Conservation (phyloP, 2,888 invertebrate species). For the Pristionchus arcanus region DNA sequence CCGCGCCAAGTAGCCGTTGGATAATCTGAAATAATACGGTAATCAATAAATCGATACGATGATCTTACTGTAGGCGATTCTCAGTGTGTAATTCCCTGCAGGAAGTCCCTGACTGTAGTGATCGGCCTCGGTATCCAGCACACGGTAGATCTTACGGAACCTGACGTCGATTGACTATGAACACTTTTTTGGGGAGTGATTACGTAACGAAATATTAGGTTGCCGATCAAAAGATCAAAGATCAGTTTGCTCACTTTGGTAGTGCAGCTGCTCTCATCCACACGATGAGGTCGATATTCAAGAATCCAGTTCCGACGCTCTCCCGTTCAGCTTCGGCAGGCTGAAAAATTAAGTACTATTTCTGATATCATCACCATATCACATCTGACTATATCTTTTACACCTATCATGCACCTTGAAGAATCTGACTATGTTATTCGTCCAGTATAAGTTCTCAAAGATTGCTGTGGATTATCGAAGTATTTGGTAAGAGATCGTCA, state of each 20-base stretch:
- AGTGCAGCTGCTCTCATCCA: slow-evolving; percentile 53
- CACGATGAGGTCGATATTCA: slow-evolving; percentile 49
- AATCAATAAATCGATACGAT: neutral
- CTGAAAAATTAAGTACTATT: neutral
- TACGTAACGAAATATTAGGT: no score
- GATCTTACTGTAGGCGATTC: neutral
- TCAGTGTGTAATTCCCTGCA: slow-evolving; percentile 49
- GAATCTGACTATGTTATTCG: no score
- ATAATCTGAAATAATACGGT: slow-evolving; percentile 36
- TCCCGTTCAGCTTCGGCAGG: slow-evolving; percentile 30
- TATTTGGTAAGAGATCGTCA: no score
- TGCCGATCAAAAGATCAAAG: neutral
- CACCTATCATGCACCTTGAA: no score
- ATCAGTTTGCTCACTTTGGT: slow-evolving; percentile 21
- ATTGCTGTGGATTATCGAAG: no score
- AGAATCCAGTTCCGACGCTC: slow-evolving; percentile 23
- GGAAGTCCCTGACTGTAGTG: neutral
- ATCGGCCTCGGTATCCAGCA: slow-evolving; percentile 34
- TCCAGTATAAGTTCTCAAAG: no score
- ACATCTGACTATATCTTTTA: no score
- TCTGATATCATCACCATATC: no score
- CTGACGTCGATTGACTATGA: neutral
- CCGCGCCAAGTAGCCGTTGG: slow-evolving; percentile 26
- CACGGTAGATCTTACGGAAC: slow-evolving; percentile 55
- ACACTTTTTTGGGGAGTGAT: neutral